Evolutionary conservation across 2,888 invertebrate genomes (phyloP).

Genomic region (Linnaemya tessellans): DNA sequence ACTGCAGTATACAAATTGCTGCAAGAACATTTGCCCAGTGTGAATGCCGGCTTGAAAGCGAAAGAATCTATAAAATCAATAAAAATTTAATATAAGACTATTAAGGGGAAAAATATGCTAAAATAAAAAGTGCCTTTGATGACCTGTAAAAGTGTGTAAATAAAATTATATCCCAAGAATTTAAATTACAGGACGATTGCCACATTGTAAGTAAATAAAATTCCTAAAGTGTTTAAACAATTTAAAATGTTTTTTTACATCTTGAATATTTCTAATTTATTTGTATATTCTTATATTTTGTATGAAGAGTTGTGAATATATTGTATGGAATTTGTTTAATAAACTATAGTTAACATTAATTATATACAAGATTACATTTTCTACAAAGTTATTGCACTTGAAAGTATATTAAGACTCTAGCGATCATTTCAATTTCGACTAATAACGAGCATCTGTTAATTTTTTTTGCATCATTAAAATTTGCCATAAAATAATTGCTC

Average conservation of each 20-base stretch:
- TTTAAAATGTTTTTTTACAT: not conserved
- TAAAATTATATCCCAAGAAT: not conserved
- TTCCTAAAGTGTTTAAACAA: not conserved
- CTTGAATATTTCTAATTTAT: not conserved
- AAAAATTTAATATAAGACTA: not conserved
- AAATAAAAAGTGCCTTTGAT: not conserved
- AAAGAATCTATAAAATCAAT: no score
- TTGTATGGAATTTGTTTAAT: slow-evolving; percentile 51
- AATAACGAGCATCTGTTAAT: slow-evolving; percentile 13
- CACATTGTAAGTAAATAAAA: not conserved
- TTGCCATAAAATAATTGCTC: slow-evolving; percentile 71
- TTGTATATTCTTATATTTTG: slow-evolving; percentile 22
- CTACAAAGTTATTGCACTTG: slow-evolving; percentile 53
- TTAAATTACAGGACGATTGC: not conserved
- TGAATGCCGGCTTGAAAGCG: no score
- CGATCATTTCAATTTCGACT: slow-evolving; percentile 38
- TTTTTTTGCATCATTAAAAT: slow-evolving; percentile 56
- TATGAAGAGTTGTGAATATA: slow-evolving; percentile 11
- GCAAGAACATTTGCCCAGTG: no score
- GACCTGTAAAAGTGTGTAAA: not conserved
- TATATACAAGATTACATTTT: slow-evolving; percentile 54
- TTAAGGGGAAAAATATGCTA: not conserved
- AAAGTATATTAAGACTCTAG: slow-evolving; percentile 45
- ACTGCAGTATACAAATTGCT: no score
- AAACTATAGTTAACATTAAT: slow-evolving; percentile 37